These are phyloP conservation scores for Sciaenops ocellatus DNA, from an alignment of 2,797 vertebrate species.

Conservation along the genomic window DNA sequence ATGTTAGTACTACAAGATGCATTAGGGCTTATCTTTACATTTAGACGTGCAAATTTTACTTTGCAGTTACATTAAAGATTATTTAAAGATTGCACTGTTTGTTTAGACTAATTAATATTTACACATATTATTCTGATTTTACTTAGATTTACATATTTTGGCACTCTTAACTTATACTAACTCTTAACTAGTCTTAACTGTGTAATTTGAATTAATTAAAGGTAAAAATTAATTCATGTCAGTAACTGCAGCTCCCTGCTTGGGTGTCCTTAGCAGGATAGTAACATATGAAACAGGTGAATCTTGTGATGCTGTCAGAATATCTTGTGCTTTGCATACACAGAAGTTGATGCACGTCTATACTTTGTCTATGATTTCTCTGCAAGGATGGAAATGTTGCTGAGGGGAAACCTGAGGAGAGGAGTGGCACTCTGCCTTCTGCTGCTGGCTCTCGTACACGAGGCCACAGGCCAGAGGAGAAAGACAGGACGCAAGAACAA, in stretches of 20 bases:
- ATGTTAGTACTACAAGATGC: too few species aligned
- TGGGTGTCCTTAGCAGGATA: conserved; percentile 8
- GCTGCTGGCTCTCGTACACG: conserved; percentile 77
- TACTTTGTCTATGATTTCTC: conserved; percentile 10
- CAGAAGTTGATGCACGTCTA: not conserved
- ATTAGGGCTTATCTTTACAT: not conserved
- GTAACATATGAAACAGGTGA: not conserved
- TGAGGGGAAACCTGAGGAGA: conserved; percentile 83
- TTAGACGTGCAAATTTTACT: not conserved
- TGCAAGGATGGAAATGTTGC: conserved; percentile 71
- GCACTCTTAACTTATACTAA: too few species aligned
- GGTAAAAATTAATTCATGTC: not conserved
- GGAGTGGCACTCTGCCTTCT: conserved; percentile 77
- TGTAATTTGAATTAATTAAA: not conserved
- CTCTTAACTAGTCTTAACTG: not conserved
- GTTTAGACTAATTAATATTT: not conserved
- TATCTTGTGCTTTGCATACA: not conserved
- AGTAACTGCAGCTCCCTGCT: conserved; percentile 7
- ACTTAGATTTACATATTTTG: not conserved
- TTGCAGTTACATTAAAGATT: not conserved
- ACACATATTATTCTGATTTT: not conserved
- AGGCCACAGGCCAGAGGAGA: conserved; percentile 82
- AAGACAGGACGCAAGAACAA: conserved; percentile 77
- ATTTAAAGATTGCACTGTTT: conserved; percentile 4
- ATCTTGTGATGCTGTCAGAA: not conserved